Base-by-base conservation (phyloP, 2,797 vertebrate species). In the Phrynocephalus vlangalii region DNA sequence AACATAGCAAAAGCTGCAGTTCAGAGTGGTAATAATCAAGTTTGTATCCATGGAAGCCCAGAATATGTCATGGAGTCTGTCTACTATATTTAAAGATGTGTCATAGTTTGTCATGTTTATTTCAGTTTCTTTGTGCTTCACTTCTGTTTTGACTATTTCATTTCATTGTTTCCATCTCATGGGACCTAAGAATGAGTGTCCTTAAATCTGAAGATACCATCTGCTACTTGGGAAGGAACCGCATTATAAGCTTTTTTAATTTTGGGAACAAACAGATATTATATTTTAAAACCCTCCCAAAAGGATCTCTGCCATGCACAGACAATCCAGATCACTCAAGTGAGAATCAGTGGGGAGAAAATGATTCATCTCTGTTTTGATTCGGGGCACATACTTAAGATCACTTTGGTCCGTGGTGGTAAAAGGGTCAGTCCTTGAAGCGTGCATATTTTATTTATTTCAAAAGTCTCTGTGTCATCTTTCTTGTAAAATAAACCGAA, bases 101-200 rank as follows among this genome's bases (percentile, higher is more conserved):
- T 24, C 80, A 79, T n/a, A 70, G 24, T 83, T 87, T 75, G 28
- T 73, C 44, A 79, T 79, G 33, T 79, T 79, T 75, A 56, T 50
- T 38, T 33, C 28, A 28, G 30, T 26, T 89, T 22, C 60, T 84
- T 75, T 75, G 28, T 79, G n/a, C 70, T 73, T 33, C 70, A 67
- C 75, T 84, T 79, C 68, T 80, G 68, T 63, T 83, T 75, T 80
- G 77, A 67, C 15, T 48, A 66, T 73, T 63, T 81, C 28, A 22
- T 79, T 83, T 83, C 66, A 87, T 83, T 87, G 10, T 66, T 83
- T 68, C 67, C 60, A 56, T 83, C 77, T 79, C 77, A 81, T n/a
- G 63, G 48, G 77, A 76, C 2, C 48, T 75, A 75, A 70, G 63
- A 70, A 60, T 56, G 22, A 44, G 10, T 28, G 52, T 68, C 75